Evolutionary conservation across 35 echinoderm and acorn worm genomes (phyloP), one percentile per base, ranked within the genome.

Genomic region (Lytechinus pictus): DNA sequence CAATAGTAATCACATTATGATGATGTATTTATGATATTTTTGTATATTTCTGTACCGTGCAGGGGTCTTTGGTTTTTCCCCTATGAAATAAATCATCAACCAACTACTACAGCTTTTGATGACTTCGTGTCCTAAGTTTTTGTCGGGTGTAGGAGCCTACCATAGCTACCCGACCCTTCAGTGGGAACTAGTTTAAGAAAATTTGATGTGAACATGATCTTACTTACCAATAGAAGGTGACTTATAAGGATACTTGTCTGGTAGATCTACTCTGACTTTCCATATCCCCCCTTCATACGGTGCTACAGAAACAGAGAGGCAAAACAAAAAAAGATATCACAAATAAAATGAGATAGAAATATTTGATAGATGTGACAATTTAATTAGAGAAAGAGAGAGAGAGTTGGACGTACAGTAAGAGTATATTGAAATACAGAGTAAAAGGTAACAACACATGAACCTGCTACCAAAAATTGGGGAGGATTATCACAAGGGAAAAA

Each of bases 221-320:
- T 61, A 95, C 98, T 90, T 96, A 99, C 97, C 98, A 61, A 99
- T 99, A 52, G 98, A 99, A 95, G 98, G 98, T 89, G 98, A 99
- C 94, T 99, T 99, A 86, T 97, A 99, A 92, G 98, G 98, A 96
- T 99, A 99, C 94, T 99, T 99, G 54, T 99, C 98, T 96, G 98
- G 98, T 95, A 99, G 61, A 96, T 99, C 98, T 88, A 99, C 98
- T 98, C 98, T 91, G 89, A 99, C 98, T 97, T 98, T 99, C 98
- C 98, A 99, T 86, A 99, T 96, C 94, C 98, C 98, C 57, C 98
- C 98, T 94, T 99, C 98, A 95, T 99, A 99, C 9, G 96, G 97
- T 92, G 98, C 98, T 99, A 57, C 0, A 53, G 9, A 52, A 28
- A 89, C 8, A 51, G 52, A 89, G 51, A 89, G 87, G 8, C 8